Evolutionary conservation across 2,113 vertebrate species (phyloP), one percentile per base, ranked within the genome.

Genomic region (Indri indri): DNA sequence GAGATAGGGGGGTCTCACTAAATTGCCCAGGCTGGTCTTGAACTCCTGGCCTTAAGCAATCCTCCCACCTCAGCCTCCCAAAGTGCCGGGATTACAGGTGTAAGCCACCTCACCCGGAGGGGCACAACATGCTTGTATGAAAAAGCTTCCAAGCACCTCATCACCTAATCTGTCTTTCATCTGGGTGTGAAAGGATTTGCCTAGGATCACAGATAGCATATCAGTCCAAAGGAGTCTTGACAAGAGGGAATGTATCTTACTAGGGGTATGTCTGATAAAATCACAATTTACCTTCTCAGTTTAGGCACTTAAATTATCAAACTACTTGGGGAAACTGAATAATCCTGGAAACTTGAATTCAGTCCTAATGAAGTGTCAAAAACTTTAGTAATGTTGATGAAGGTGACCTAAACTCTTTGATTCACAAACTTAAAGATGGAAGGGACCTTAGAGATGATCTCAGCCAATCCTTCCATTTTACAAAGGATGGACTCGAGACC

Each of bases 341-440:
- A 93, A 95, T 83, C 57, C 54, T 47, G 68, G 87, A 91, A 97
- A 91, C 45, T 86, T 96, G 74, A 95, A 74, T 89, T 92, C 40
- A 25, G 47, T 91, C 83, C 95, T 91, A 87, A 87, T 70, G 96
- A 91, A 94, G 71, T 91, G 68, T 91, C 47, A 73, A 95, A 50
- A 63, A 2, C 18, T 86, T 76, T 45, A 91, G 76, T 52, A 76
- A n/a, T 85, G 47, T 50, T 37, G 57, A 50, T 57, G 42, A 92
- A 82, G 6, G 73, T 88, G 45, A 94, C 68, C 27, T 84, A 59
- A 90, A 82, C 71, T 70, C 71, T 73, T 88, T 81, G 57, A 87
- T 85, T 96, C 65, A 61, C 4, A 50, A 88, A 70, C 63, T 59
- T 57, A 34, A 73, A 74, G 22, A 66, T 34, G 54, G 40, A 76